Conservation (phyloP, 2,113 vertebrate species). For the Bagarius yarrelli region DNA sequence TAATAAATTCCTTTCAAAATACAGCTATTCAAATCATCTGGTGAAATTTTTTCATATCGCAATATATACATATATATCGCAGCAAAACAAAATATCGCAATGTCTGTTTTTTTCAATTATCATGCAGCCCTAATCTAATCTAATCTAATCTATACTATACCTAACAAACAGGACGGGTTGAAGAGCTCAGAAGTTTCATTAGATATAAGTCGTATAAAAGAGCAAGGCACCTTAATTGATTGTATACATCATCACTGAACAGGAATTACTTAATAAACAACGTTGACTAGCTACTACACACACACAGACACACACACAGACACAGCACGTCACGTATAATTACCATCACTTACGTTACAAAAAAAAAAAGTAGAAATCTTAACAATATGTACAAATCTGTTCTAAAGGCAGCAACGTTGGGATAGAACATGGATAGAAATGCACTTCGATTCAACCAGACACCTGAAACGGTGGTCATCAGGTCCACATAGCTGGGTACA, state of each 20-base stretch:
- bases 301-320: slow-evolving; percentile 24
- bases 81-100: too few relatives aligned
- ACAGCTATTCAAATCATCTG: too few relatives aligned
- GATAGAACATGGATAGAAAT: background rate
- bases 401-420: background rate
- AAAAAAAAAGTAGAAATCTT: slow-evolving; percentile 4
- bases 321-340: slow-evolving; percentile 26
- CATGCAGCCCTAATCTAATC: too few relatives aligned
- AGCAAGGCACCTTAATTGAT: slow-evolving; percentile 38
- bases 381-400: slow-evolving; percentile 12
- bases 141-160: too few relatives aligned
- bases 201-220: slow-evolving; percentile 5
- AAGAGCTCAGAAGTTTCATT: too few relatives aligned
- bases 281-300: slow-evolving; percentile 32
- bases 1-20: too few relatives aligned
- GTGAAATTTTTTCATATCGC: too few relatives aligned
- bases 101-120: too few relatives aligned
- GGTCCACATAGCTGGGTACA: background rate
- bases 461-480: background rate
- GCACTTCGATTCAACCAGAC: background rate
- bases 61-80: too few relatives aligned
- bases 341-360: slow-evolving; percentile 11
- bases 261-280: slow-evolving; percentile 18
- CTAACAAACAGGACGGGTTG: background rate
- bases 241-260: slow-evolving; percentile 31